Evolutionary conservation across 2,888 invertebrate species (phyloP).

Genomic region (Leptopilina syphax): DNA sequence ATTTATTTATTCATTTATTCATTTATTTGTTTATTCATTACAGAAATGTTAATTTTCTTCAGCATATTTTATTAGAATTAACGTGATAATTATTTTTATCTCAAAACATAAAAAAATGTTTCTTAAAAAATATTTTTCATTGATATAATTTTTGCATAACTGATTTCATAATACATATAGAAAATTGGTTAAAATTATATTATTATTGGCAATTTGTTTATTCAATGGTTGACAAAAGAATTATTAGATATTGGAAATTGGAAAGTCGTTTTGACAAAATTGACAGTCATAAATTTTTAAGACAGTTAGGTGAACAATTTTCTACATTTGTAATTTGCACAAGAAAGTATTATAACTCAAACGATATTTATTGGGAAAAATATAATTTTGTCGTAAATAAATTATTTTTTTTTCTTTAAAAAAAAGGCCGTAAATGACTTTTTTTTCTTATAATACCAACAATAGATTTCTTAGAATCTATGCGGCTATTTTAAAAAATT

Average conservation of each 20-base stretch:
- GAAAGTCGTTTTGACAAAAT: conserved; percentile 34
- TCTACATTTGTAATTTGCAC: conserved; percentile 16
- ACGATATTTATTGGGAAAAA: not conserved
- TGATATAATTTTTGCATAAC: not conserved
- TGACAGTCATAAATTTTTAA: conserved; percentile 20
- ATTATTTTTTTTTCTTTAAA: not conserved
- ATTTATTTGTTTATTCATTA: too few species aligned
- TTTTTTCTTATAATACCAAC: not conserved
- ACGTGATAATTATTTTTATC: too few species aligned
- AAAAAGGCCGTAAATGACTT: not conserved
- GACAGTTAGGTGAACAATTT: not conserved
- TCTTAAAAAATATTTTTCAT: not conserved
- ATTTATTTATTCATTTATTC: too few species aligned
- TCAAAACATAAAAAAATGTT: too few species aligned
- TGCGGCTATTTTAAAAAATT: not conserved
- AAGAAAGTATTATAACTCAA: conserved; percentile 17
- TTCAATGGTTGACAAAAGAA: not conserved
- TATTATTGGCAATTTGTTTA: conserved; percentile 6
- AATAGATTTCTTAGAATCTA: not conserved
- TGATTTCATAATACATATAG: not conserved
- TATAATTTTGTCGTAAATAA: conserved; percentile 11
- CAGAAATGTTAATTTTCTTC: too few species aligned
- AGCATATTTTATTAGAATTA: too few species aligned
- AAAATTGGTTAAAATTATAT: not conserved
- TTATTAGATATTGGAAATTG: conserved; percentile 20